phyloP scores from a whole-genome alignment of 2,113 vertebrate species.

The Daubentonia madagascariensis region DNA sequence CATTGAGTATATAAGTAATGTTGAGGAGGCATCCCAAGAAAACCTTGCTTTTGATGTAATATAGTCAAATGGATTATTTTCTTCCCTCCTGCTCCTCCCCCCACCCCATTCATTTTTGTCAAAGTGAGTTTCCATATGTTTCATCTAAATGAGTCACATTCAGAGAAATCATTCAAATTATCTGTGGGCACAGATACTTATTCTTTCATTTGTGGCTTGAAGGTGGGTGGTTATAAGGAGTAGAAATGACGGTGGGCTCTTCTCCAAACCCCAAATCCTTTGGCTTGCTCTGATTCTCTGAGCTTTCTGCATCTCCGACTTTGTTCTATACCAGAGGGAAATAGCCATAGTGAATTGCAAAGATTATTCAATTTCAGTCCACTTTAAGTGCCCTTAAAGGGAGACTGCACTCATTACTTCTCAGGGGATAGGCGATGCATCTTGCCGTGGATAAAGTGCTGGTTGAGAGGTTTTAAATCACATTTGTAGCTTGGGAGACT shows the following conservation, averaged over 20 bases:
- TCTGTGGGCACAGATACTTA: slow-evolving; percentile 30
- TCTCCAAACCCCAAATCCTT: slow-evolving; percentile 28
- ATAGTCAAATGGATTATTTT: slow-evolving; percentile 45
- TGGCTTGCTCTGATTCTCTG: slow-evolving; percentile 7
- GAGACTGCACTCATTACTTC: slow-evolving; percentile 59
- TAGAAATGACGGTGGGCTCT: background rate
- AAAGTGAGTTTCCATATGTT: slow-evolving; percentile 54
- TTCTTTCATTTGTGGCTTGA: slow-evolving; percentile 43
- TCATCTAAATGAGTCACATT: slow-evolving; percentile 55
- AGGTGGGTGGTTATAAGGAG: slow-evolving; percentile 41
- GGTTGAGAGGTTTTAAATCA: slow-evolving; percentile 70
- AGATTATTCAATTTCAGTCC: slow-evolving; percentile 69
- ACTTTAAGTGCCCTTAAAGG: slow-evolving; percentile 61
- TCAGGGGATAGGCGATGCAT: slow-evolving; percentile 53
- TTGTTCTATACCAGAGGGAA: slow-evolving; percentile 48
- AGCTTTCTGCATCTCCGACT: background rate
- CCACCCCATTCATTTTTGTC: slow-evolving; percentile 27
- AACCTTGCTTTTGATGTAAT: slow-evolving; percentile 57
- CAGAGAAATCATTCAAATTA: slow-evolving; percentile 42
- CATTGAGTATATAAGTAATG: slow-evolving; percentile 46
- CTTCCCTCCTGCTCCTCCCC: background rate
- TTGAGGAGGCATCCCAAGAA: slow-evolving; percentile 36
- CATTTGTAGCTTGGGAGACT: slow-evolving; percentile 59
- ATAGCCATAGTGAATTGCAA: slow-evolving; percentile 55
- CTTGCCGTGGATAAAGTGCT: slow-evolving; percentile 41